phyloP scores from a whole-genome alignment of 2,888 invertebrate genomes.

The Machimus atricapillus region DNA sequence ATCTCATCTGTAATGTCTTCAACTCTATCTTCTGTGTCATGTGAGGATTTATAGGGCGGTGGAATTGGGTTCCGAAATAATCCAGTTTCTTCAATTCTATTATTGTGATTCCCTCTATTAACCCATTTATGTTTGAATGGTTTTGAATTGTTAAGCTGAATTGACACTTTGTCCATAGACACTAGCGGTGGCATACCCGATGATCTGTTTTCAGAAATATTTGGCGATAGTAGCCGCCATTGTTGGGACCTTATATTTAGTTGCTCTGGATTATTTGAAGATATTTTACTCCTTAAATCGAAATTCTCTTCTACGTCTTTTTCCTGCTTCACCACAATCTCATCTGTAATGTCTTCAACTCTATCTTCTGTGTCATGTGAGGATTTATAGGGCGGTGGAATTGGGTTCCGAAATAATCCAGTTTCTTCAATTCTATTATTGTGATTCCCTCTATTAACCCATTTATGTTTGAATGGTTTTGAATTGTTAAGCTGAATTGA shows the following conservation, averaged over 20 bases:
- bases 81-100: neutral
- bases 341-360: neutral
- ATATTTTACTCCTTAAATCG: neutral
- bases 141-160: neutral
- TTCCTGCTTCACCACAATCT: neutral
- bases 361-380: neutral
- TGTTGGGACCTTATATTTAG: constrained; percentile 1
- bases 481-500: neutral
- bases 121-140: neutral
- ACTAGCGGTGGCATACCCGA: constrained; percentile 20
- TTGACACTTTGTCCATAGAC: neutral
- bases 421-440: neutral
- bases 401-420: neutral
- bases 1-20: neutral
- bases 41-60: neutral
- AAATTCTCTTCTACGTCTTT: neutral
- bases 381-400: neutral
- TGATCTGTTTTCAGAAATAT: neutral
- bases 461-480: neutral
- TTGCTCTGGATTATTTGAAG: neutral
- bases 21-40: neutral
- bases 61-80: neutral
- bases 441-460: neutral
- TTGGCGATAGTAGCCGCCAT: constrained; percentile 8
- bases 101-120: neutral